Percentiles rank a stretch among this genome's conserved stretches.
Conservation (phyloP, 2,113 vertebrate genomes). For the Petromus typicus region DNA sequence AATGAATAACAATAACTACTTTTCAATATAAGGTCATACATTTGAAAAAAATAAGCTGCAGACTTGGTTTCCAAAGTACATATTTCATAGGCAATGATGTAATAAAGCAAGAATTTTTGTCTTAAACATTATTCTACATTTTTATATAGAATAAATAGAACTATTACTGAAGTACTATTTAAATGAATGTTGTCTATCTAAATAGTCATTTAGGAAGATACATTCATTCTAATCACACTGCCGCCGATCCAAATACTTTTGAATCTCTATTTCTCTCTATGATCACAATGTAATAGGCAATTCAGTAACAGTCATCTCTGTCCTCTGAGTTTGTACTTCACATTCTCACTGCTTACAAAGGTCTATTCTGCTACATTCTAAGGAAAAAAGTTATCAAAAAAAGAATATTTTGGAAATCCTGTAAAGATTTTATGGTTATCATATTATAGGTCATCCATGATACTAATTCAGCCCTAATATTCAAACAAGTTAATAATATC, state of each 20-base stretch:
- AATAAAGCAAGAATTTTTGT: neutral
- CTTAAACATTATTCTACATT: neutral
- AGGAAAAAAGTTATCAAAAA: neutral
- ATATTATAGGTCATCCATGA: neutral
- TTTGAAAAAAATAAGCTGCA: neutral
- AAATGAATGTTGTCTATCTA: neutral
- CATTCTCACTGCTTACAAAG: neutral
- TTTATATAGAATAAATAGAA: neutral
- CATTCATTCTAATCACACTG: neutral
- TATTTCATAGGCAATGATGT: neutral
- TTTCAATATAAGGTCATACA: neutral
- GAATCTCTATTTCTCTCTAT: neutral
- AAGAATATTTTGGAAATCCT: neutral
- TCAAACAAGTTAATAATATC: constrained; percentile 53
- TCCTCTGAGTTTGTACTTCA: neutral
- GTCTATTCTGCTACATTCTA: neutral
- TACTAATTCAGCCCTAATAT: neutral
- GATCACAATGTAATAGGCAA: neutral
- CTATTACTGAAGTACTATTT: neutral
- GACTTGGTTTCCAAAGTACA: neutral
- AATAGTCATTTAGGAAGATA: neutral
- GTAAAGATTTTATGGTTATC: neutral
- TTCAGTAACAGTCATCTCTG: neutral
- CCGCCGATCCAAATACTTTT: neutral
- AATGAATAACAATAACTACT: neutral